Percentiles rank a stretch among this genome's conserved stretches.
Evolutionary conservation across 2,888 invertebrate genomes (phyloP).

Genomic region (Apamea epomidion): DNA sequence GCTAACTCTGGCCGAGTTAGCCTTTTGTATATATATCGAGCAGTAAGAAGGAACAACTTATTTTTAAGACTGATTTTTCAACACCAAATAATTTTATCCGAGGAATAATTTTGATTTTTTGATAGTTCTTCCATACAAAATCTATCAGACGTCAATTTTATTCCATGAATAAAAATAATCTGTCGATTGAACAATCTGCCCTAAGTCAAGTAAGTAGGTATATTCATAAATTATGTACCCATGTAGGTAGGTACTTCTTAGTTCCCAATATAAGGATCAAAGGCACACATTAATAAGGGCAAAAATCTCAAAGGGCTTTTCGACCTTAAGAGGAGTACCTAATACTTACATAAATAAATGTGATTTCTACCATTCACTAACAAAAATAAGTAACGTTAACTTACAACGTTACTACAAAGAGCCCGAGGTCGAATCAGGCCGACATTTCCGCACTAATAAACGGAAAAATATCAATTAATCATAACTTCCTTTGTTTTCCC

Average conservation of each 20-base stretch:
- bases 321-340: background rate
- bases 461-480: constrained; percentile 70
- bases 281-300: background rate
- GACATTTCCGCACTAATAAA: constrained; percentile 47
- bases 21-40: too few relatives aligned
- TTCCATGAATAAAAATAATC: too few relatives aligned
- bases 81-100: too few relatives aligned
- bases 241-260: background rate
- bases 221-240: background rate
- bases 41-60: too few relatives aligned
- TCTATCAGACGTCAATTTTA: too few relatives aligned
- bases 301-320: background rate
- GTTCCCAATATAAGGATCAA: background rate
- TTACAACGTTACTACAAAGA: constrained; percentile 13
- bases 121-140: too few relatives aligned
- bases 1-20: too few relatives aligned
- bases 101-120: too few relatives aligned
- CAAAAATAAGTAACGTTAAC: constrained; percentile 21
- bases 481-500: constrained; percentile 58
- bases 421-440: constrained; percentile 19
- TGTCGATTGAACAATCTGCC: too few relatives aligned
- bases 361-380: constrained; percentile 10
- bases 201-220: background rate
- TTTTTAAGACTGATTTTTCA: too few relatives aligned
- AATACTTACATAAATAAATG: background rate